Percentiles rank a stretch among this genome's conserved stretches.
These are phyloP conservation scores for Hyphantria cunea DNA, from an alignment of 1,140 invertebrate species.

Conservation along the genomic window DNA sequence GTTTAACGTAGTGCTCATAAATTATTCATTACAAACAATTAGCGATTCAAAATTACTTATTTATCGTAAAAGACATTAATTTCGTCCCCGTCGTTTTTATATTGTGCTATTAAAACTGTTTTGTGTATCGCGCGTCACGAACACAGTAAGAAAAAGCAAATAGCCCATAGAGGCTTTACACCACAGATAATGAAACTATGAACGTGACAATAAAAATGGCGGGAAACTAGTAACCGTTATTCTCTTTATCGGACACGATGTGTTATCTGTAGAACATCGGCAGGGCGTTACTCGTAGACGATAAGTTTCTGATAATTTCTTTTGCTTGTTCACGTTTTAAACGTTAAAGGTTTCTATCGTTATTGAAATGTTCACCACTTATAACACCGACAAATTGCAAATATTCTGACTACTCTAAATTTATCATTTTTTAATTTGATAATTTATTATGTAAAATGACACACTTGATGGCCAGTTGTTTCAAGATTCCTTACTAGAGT, in stretches of 20 bases:
- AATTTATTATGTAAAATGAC: too few relatives aligned
- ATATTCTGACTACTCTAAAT: too few relatives aligned
- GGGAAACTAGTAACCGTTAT: constrained; percentile 63
- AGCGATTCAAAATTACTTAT: constrained; percentile 32
- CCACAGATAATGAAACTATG: constrained; percentile 47
- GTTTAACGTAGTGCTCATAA: constrained; percentile 9
- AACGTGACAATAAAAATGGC: constrained; percentile 51
- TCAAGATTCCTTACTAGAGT: too few relatives aligned
- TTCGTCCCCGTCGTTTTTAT: constrained; percentile 22
- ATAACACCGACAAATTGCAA: too few relatives aligned
- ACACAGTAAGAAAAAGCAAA: constrained; percentile 54
- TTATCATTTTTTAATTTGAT: too few relatives aligned
- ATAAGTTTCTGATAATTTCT: constrained; percentile 41
- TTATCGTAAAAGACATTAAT: constrained; percentile 24
- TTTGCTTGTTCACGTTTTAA: constrained; percentile 33
- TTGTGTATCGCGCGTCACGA: constrained; percentile 39
- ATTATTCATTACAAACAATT: constrained; percentile 31
- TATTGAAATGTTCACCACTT: constrained; percentile 7
- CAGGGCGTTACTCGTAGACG: constrained; percentile 32
- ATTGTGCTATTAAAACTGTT: constrained; percentile 33
- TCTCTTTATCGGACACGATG: constrained; percentile 46
- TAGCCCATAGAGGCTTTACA: constrained; percentile 50
- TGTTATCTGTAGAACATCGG: constrained; percentile 41
- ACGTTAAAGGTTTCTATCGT: background rate
- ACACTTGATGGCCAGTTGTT: too few relatives aligned